Evolutionary conservation across 2,888 invertebrate genomes (phyloP).

Genomic region (Drosophila recens): DNA sequence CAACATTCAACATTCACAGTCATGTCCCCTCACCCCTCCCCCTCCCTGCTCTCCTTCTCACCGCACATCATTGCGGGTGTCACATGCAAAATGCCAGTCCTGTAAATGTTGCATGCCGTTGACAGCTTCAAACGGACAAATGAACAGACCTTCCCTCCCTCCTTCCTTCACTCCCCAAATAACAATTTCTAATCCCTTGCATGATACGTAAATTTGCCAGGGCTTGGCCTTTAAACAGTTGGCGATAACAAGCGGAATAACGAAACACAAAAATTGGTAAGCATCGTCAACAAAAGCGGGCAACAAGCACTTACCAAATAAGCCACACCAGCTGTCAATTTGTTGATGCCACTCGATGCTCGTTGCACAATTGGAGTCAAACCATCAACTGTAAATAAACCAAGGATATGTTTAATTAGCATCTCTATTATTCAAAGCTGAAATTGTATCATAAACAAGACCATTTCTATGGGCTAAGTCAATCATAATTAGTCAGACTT

Average conservation of each 20-base stretch:
- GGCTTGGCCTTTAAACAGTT: constrained; percentile 41
- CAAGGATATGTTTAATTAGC: constrained; percentile 58
- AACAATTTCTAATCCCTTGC: constrained; percentile 59
- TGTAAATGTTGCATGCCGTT: constrained; percentile 63
- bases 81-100: constrained; percentile 66
- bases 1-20: constrained; percentile 22
- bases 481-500: background rate
- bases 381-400: constrained; percentile 63
- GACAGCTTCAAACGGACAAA: constrained; percentile 65
- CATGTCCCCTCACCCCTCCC: background rate
- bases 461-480: background rate
- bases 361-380: constrained; percentile 28
- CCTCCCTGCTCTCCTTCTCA: background rate
- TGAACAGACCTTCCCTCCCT: constrained; percentile 16
- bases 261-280: constrained; percentile 44
- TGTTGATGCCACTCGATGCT: constrained; percentile 15
- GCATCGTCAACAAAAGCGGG: constrained; percentile 35
- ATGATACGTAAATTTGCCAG: constrained; percentile 22
- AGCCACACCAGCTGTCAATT: constrained; percentile 29
- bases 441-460: background rate
- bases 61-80: constrained; percentile 56
- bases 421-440: constrained; percentile 7
- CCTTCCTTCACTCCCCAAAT: background rate
- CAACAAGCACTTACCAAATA: constrained; percentile 66
- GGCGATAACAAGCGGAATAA: constrained; percentile 55